phyloP scores from a whole-genome alignment of 2,888 invertebrate species.

The Drosophila colorata region DNA sequence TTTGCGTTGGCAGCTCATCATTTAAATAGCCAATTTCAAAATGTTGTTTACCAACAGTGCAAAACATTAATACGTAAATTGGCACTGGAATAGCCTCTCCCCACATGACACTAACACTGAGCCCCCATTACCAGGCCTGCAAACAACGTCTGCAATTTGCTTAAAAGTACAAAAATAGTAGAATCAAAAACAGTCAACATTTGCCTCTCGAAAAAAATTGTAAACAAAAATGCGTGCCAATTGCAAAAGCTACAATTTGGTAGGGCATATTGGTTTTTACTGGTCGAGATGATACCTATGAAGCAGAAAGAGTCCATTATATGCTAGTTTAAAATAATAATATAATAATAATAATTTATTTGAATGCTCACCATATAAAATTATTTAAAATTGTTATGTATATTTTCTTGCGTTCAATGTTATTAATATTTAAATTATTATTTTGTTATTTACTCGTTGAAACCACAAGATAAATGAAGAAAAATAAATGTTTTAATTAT shows the following conservation, averaged over 20 bases:
- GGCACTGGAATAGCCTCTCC: conserved; percentile 15
- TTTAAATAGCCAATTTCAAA: conserved; percentile 49
- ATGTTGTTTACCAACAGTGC: conserved; percentile 65
- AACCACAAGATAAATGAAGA: no score
- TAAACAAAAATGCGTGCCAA: conserved; percentile 73
- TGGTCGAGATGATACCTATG: background rate
- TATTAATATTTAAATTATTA: no score
- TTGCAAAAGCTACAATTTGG: conserved; percentile 8
- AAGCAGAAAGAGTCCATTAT: background rate
- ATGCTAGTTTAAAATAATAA: no score
- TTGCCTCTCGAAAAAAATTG: conserved; percentile 44
- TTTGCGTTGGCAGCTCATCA: conserved; percentile 12
- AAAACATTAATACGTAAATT: conserved; percentile 48
- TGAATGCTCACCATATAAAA: no score
- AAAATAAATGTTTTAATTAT: no score
- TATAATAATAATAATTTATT: no score
- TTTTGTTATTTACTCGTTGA: no score
- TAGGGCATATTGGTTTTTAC: conserved; percentile 26
- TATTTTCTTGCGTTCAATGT: no score
- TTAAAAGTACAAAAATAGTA: conserved; percentile 68
- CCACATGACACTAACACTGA: conserved; percentile 50
- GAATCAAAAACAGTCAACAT: conserved; percentile 39
- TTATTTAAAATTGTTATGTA: no score
- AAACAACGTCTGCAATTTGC: conserved; percentile 59
- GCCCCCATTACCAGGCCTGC: conserved; percentile 50